Conservation (phyloP, 2,888 invertebrate species). For the Drosophila nr. perissopoda region DNA sequence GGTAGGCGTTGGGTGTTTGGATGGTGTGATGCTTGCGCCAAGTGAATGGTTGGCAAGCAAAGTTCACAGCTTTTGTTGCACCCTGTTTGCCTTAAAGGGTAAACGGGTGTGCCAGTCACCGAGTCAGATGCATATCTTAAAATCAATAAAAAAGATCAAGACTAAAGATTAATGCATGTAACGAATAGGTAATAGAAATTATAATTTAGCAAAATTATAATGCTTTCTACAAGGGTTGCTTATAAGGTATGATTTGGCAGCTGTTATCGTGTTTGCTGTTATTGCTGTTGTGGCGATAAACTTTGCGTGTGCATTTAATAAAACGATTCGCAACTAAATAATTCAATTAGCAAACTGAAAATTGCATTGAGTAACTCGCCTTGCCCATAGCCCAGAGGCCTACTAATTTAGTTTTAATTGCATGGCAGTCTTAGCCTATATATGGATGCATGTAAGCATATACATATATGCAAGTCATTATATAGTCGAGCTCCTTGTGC, state of each 20-base stretch:
- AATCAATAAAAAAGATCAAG: slow-evolving; percentile 5
- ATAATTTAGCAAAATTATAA: not conserved
- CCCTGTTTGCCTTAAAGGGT: not conserved
- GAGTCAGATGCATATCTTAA: slow-evolving; percentile 21
- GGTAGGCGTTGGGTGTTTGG: too few species aligned
- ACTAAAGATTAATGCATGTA: not conserved
- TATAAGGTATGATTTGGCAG: slow-evolving; percentile 37
- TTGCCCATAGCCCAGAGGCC: slow-evolving; percentile 67
- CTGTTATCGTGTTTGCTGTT: not conserved
- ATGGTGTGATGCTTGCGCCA: not conserved
- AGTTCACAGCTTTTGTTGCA: slow-evolving; percentile 1
- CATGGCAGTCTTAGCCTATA: slow-evolving; percentile 61
- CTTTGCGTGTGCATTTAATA: slow-evolving; percentile 58
- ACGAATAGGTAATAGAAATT: not conserved
- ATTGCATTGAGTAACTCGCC: slow-evolving; percentile 41
- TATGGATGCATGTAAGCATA: slow-evolving; percentile 5
- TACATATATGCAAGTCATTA: slow-evolving; percentile 3
- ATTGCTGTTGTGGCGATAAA: slow-evolving; percentile 8
- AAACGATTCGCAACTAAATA: slow-evolving; percentile 70
- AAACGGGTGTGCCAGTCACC: slow-evolving; percentile 8
- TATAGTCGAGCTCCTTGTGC: slow-evolving; percentile 3
- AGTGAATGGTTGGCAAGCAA: slow-evolving; percentile 14
- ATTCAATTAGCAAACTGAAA: slow-evolving; percentile 72
- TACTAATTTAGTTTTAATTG: slow-evolving; percentile 80
- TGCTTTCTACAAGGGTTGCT: slow-evolving; percentile 9